Evolutionary conservation across 1,140 invertebrate species (phyloP).

Genomic region (Drosophila eugracilis): DNA sequence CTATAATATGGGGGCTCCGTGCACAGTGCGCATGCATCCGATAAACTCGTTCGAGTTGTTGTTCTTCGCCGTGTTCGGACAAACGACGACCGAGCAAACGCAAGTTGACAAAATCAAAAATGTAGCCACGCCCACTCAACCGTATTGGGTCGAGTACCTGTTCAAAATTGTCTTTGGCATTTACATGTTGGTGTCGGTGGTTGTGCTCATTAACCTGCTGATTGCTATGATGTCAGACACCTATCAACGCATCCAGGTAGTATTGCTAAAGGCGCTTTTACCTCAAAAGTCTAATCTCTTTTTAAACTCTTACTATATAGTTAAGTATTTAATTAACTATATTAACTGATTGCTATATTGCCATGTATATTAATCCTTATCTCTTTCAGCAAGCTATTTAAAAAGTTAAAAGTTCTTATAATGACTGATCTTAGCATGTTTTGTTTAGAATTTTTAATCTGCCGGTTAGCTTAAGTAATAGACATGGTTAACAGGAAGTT

Average conservation of each 20-base stretch:
- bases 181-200: conserved; percentile 99
- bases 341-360: neutral
- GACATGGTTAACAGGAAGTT: too few relatives aligned
- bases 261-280: conserved; percentile 77
- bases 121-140: conserved; percentile 87
- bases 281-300: conserved; percentile 15
- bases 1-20: conserved; percentile 86
- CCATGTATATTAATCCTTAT: conserved; percentile 39
- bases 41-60: conserved; percentile 97
- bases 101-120: conserved; percentile 86
- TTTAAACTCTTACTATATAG: conserved; percentile 34
- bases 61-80: conserved; percentile 99
- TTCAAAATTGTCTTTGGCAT: conserved; percentile 94
- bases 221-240: conserved; percentile 99
- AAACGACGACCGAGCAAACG: conserved; percentile 94
- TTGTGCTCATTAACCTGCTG: conserved; percentile 99
- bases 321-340: conserved; percentile 52
- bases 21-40: conserved; percentile 94
- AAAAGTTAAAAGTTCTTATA: too few relatives aligned
- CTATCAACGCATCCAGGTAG: conserved; percentile 98
- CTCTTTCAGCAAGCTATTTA: conserved; percentile 58
- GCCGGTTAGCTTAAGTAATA: neutral
- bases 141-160: conserved; percentile 90
- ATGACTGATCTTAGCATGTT: neutral
- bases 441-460: neutral